Base-by-base conservation (phyloP, 2,797 vertebrate genomes). In the Ptychadena robeensis region DNA sequence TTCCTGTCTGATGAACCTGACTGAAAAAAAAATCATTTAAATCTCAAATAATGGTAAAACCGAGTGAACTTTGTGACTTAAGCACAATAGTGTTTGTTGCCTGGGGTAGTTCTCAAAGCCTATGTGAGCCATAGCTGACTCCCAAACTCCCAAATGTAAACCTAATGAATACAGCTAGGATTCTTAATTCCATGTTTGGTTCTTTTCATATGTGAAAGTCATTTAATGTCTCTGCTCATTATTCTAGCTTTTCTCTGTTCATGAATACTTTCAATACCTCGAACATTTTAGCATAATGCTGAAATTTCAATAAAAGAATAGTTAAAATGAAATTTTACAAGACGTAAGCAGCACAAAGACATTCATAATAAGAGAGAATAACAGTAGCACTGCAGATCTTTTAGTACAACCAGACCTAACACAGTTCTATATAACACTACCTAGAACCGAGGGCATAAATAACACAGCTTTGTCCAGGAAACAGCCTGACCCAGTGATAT, bases 401-500 rank as follows among this genome's bases (percentile, higher is more conserved):
- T 68, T 57, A 67, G 35, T 22, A 8, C 8, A 53, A 2, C 40
- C 65, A n/a, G 22, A 48, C n/a, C 9, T 34, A 48, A 34, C 2
- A 35, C 53, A 79, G 27, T 69, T 35, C 44, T 57, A 68, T 68
- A 38, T 4, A 38, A 38, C 35, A 69, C 25, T 25, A 25, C 34
- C 35, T 67, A 57, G 22, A 22, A 57, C 64, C 15, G 76, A 28
- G 53, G 27, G 53, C 32, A 79, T 59, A 79, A 69, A 79, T 79
- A 28, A 68, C 15, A 69, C 59, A 25, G n/a, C 8, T 12, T 53
- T 68, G 44, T 68, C 32, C 14, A 69, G 40, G 59, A 68, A 15
- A 68, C 40, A 59, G 9, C 65, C 35, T 69, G 65, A 69, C 65
- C 65, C 27, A 27, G 40, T 68, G 76, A 68, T 68, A 57, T 69